Base-by-base conservation (phyloP, 2,888 invertebrate genomes). In the Barypeithes pellucidus region DNA sequence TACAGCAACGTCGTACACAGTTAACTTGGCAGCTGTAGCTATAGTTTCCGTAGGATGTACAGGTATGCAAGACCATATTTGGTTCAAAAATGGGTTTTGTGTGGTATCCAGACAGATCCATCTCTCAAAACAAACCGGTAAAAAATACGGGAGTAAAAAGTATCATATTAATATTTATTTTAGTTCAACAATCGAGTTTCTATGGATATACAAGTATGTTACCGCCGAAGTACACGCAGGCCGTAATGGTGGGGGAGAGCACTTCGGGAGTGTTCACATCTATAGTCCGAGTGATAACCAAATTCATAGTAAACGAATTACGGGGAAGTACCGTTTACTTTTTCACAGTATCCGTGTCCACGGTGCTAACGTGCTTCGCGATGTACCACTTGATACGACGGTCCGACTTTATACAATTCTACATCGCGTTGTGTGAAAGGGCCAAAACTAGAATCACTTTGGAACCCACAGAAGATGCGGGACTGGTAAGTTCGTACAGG, bases 171-270 rank as follows among this genome's bases (percentile, higher is more conserved):
- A 39, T 4, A 3, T 22, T 11, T 20, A 72, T 84, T 83, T 50
- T 82, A 89, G 93, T 97, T 71, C 97, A 97, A 85, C 97, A 97
- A 84, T 96, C 96, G 0, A 96, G 96, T 82, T 97, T 96, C 86
- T 97, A 97, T 84, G 97, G 97, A 2, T 96, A 95, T 84, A 95
- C 96, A 0, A 95, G 96, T 73, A 96, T 96, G 91, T 87, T 97
- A 75, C 97, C 97, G 20, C 92, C 94, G 76, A 88, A 93, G 77
- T 97, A 96, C 82, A 97, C 96, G 0, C 96, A 97, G 85, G 96
- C 97, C 36, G 95, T 97, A 1, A 97, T 97, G 97, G 94, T 94
- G 4, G 97, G 97, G 73, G 97, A 97, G 89, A 97, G 96, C 88
- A 92, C 93, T 9, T 95, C 96, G 18, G 96, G 97, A 1, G 92